These are phyloP conservation scores for Cygnus atratus DNA, from an alignment of 2,113 vertebrate genomes.

Conservation along the genomic window DNA sequence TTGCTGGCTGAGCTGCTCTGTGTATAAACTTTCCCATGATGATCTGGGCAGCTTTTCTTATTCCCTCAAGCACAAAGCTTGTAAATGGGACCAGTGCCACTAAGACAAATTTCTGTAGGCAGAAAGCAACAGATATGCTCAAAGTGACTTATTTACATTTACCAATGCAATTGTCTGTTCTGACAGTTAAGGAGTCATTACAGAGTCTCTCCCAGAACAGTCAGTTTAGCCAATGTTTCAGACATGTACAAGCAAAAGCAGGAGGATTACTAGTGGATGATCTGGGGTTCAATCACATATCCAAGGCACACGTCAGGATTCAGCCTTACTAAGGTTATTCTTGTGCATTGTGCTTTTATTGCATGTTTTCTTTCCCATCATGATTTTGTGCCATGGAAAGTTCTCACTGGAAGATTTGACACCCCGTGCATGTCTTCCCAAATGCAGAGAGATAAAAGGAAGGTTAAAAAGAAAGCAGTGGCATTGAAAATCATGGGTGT, in stretches of 20 bases:
- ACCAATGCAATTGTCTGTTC: not conserved
- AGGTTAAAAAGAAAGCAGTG: not conserved
- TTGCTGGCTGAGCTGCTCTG: not conserved
- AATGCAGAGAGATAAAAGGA: not conserved
- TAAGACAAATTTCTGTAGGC: conserved; percentile 14
- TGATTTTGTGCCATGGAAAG: not conserved
- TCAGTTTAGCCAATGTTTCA: not conserved
- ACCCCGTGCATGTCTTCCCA: not conserved
- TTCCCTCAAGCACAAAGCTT: conserved; percentile 40
- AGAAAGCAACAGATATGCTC: not conserved
- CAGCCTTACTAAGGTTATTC: not conserved
- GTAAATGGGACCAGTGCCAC: conserved; percentile 20
- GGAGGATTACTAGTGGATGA: not conserved
- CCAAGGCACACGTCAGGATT: not conserved
- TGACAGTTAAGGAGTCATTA: not conserved
- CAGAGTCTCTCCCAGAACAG: not conserved
- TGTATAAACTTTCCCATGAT: conserved; percentile 57
- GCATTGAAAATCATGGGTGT: not conserved
- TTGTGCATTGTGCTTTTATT: not conserved
- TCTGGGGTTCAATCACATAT: not conserved
- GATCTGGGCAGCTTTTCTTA: conserved; percentile 34
- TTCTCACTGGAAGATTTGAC: not conserved
- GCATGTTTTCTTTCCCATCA: not conserved
- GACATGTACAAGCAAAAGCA: conserved; percentile 17
- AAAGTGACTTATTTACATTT: not conserved